Conservation (phyloP, 2,797 vertebrate species). For the Sibirionetta formosa region DNA sequence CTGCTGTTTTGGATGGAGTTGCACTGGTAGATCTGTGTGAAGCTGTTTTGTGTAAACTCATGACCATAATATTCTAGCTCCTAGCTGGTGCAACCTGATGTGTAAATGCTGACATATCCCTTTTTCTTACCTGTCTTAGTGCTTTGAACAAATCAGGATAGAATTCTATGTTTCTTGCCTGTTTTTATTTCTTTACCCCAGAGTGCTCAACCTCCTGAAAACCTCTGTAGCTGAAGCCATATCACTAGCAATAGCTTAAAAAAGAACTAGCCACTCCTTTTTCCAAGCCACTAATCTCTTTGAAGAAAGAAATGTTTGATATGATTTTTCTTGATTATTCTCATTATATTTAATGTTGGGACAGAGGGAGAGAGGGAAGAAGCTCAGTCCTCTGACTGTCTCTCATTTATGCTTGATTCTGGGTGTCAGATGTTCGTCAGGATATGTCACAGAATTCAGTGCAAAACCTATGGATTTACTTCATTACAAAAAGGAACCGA, state of each 20-base stretch:
- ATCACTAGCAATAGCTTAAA: background rate
- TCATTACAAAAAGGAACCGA: background rate
- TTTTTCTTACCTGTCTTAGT: background rate
- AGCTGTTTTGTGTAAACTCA: conserved; percentile 3
- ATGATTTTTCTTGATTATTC: background rate
- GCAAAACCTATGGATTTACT: background rate
- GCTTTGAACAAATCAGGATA: background rate
- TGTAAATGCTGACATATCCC: background rate
- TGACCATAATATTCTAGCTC: background rate
- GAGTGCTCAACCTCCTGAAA: background rate
- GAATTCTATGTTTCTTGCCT: background rate
- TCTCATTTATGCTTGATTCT: background rate
- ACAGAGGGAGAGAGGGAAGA: background rate
- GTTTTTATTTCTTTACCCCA: background rate
- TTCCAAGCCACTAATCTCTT: background rate
- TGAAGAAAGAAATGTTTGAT: background rate
- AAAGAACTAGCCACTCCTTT: background rate
- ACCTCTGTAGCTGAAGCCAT: background rate
- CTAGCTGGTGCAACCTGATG: background rate
- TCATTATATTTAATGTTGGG: background rate
- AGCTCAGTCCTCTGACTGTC: background rate
- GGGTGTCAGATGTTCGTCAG: background rate
- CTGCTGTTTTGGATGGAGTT: background rate
- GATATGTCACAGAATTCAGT: background rate
- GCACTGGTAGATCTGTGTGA: background rate